Evolutionary conservation across 1,140 invertebrate genomes (phyloP), one percentile per base, ranked within the genome.

Genomic region (Orchestia grillus): DNA sequence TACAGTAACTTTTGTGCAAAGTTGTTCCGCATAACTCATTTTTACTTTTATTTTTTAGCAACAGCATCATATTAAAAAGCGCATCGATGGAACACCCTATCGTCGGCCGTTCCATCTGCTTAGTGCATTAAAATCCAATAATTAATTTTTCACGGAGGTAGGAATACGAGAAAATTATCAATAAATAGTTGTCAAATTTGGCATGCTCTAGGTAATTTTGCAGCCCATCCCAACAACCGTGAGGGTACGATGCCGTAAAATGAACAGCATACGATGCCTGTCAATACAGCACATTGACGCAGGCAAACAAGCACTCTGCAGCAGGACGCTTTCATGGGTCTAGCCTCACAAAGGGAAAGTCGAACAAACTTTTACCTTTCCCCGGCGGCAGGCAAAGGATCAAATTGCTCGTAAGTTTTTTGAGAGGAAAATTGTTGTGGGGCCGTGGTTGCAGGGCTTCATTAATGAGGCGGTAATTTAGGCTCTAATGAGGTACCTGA

Each of bases 371-470:
- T 19, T 53, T 90, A 41, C 28, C 15, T 77, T 77, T 77, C 15
- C 47, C 15, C 11, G 28, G 47, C 47, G 19, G 87, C 87, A 42
- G 36, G 90, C 44, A 47, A 47, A 94, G 44, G 92, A 45, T 94
- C 92, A 94, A 94, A 94, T 94, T 94, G 92, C 92, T 94, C 92
- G 92, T 94, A 94, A 47, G 92, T 47, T 94, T 94, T 94, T 94
- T 44, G 43, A 11, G 92, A 45, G 6, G 44, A n/a, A 94, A 94
- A 94, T 94, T 94, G 47, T 94, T 94, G 92, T 45, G 92, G 40
- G 92, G 92, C 92, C 92, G 92, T 45, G 92, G 92, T 94, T 94
- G 92, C 92, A 45, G 92, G 92, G 92, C 44, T 47, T 94, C 92
- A 94, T 94, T 94, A 94, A 94, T 45, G 92, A 47, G 92, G 44